Base-by-base conservation (phyloP, 2,888 invertebrate genomes). In the Rhodophaea formosa region DNA sequence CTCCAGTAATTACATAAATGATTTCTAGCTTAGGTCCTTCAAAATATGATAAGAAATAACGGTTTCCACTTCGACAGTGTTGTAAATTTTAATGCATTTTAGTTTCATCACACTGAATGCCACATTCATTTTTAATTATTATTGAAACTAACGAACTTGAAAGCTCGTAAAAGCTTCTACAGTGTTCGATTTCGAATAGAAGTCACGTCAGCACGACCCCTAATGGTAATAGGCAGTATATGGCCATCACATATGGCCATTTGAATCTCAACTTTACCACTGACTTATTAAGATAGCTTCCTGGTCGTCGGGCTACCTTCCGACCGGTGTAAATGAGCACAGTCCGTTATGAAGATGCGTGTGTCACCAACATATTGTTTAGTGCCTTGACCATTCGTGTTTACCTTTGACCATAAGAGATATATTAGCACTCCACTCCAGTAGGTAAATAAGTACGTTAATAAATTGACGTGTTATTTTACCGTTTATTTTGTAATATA, bases 331-430 rank as follows among this genome's bases (percentile, higher is more conserved):
- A 80, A 88, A 86, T 83, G 81, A 80, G 87, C 75, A 72, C 82
- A 68, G 65, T 69, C 88, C 88, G 89, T 89, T 89, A 86, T 66
- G 63, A 62, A 75, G 71, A 70, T 77, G 74, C 77, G 76, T 80
- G 75, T 86, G 87, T 88, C 86, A 79, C 84, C 80, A 78, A 76
- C 73, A 79, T 81, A 85, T 82, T 82, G 78, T 82, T 69, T 71
- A 68, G 51, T 30, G 47, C 7, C 47, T 68, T 71, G 53, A 61
- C 76, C 79, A 72, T 75, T 73, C 73, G 67, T 72, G 70, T 74
- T 77, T 77, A 75, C 74, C 72, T 79, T 73, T 78, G 75, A 75
- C 74, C 74, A 68, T 65, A 64, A 65, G 35, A 60, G 65, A 66
- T 55, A 56, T 61, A 53, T 45, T 43, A 43, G 45, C 57, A 56